A percentile compares a stretch with the other conserved stretches of the same genome.
These are phyloP conservation scores for Bembecia ichneumoniformis DNA, from an alignment of 2,888 invertebrate species.

Conservation along the genomic window DNA sequence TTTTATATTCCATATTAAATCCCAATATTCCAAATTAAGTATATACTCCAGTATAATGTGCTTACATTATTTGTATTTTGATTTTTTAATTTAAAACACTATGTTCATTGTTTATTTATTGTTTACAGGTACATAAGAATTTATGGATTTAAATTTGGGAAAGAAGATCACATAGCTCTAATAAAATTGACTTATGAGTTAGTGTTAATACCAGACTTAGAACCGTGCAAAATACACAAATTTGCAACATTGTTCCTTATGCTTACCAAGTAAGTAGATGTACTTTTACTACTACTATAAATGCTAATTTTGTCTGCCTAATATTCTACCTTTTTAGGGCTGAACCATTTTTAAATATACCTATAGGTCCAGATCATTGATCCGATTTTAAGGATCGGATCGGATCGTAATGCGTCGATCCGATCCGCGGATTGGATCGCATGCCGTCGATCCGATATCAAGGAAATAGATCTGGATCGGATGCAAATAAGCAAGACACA, in stretches of 20 bases:
- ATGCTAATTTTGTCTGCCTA: too few species aligned
- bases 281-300: not conserved
- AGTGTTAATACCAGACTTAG: constrained; percentile 81
- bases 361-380: too few species aligned
- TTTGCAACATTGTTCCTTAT: constrained; percentile 77
- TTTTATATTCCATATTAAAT: too few species aligned
- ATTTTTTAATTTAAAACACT: not conserved
- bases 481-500: too few species aligned
- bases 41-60: not conserved
- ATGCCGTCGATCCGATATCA: too few species aligned
- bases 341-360: too few species aligned
- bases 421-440: too few species aligned
- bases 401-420: too few species aligned
- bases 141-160: constrained; percentile 89
- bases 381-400: too few species aligned
- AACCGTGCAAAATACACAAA: constrained; percentile 80
- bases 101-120: not conserved
- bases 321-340: too few species aligned
- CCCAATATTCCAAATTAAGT: too few species aligned
- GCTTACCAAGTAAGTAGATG: constrained; percentile 80
- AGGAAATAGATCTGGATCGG: too few species aligned
- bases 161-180: constrained; percentile 88
- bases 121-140: constrained; percentile 83
- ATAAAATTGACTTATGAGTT: constrained; percentile 85
- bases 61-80: not conserved